phyloP scores from a whole-genome alignment of 2,113 vertebrate species.

The Amia ocellicauda region DNA sequence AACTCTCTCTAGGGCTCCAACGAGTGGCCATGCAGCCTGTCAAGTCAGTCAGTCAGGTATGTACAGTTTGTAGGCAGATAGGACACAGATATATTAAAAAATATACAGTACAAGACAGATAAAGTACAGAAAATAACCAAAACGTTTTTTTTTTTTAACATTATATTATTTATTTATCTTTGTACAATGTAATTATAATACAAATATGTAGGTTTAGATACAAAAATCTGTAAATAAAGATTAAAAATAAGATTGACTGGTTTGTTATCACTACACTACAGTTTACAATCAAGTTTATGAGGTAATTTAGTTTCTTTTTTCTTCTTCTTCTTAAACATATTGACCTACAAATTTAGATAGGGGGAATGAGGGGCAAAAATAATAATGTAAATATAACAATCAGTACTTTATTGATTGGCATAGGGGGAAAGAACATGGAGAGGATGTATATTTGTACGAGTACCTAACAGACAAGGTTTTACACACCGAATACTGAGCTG shows the following conservation, averaged over 20 bases:
- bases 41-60: no score
- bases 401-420: slow-evolving; percentile 13
- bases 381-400: slow-evolving; percentile 16
- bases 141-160: slow-evolving; percentile 44
- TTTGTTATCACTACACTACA: slow-evolving; percentile 69
- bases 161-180: slow-evolving; percentile 81
- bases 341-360: slow-evolving; percentile 51
- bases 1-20: no score
- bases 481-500: neutral
- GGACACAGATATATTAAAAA: no score
- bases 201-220: slow-evolving; percentile 82
- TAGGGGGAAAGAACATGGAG: neutral
- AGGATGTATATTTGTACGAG: neutral
- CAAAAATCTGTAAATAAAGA: slow-evolving; percentile 80
- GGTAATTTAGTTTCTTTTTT: slow-evolving; percentile 69
- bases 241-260: slow-evolving; percentile 77
- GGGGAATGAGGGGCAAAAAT: slow-evolving; percentile 36
- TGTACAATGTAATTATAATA: slow-evolving; percentile 82
- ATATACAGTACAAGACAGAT: no score
- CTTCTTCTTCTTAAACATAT: slow-evolving; percentile 42
- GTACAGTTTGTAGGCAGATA: no score
- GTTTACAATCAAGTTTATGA: slow-evolving; percentile 78
- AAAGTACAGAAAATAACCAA: no score
- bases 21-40: no score
- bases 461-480: neutral